Evolutionary conservation across 2,888 invertebrate genomes (phyloP).

Genomic region (Nemapogon koenigi): DNA sequence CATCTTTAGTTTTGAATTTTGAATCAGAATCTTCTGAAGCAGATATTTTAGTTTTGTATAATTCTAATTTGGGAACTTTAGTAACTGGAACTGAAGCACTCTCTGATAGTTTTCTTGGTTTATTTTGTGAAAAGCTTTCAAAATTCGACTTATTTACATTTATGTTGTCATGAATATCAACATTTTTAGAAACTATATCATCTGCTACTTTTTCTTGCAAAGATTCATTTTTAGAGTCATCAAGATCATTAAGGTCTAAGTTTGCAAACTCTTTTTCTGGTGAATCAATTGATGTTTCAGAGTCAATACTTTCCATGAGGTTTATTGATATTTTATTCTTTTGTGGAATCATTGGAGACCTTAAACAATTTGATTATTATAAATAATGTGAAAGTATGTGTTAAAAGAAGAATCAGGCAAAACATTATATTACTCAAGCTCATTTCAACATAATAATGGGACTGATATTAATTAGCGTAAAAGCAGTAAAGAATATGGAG

Average conservation of each 20-base stretch:
- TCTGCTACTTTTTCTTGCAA: conserved; percentile 8
- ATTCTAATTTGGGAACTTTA: conserved; percentile 48
- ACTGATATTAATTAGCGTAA: too few relatives aligned
- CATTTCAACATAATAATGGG: too few relatives aligned
- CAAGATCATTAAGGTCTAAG: conserved; percentile 47
- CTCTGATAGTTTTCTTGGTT: conserved; percentile 16
- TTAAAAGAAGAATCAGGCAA: too few relatives aligned
- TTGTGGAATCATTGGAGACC: conserved; percentile 57
- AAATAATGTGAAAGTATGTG: too few relatives aligned
- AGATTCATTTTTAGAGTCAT: conserved; percentile 29
- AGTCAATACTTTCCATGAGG: conserved; percentile 60
- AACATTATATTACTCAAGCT: too few relatives aligned
- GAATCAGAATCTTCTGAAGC: conserved; percentile 42
- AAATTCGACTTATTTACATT: conserved; percentile 38
- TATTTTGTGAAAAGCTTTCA: conserved; percentile 25
- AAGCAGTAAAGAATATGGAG: too few relatives aligned
- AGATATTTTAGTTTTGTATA: conserved; percentile 24
- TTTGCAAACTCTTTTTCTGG: conserved; percentile 54
- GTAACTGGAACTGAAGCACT: conserved; percentile 29
- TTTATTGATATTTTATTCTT: conserved; percentile 59
- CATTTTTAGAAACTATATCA: conserved; percentile 24
- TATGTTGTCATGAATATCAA: conserved; percentile 32
- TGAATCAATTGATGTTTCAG: conserved; percentile 57
- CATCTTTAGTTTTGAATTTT: conserved; percentile 23
- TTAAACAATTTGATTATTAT: too few relatives aligned